phyloP scores from a whole-genome alignment of 2,113 vertebrate species.

The Lepus timidus region DNA sequence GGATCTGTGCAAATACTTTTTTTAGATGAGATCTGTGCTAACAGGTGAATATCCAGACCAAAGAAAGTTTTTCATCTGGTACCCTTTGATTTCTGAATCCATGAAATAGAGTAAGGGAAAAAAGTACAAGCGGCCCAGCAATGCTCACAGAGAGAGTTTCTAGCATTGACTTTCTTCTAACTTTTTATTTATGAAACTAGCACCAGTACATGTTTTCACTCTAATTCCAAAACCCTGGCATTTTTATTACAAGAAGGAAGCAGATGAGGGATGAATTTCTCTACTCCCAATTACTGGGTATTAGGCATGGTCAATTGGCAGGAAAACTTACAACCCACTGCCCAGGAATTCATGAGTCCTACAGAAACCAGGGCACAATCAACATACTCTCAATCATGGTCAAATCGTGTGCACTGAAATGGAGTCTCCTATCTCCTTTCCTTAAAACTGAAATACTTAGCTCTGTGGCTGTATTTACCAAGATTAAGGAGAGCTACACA shows the following conservation, averaged over 20 bases:
- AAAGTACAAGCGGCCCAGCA: not conserved
- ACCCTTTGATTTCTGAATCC: constrained; percentile 51
- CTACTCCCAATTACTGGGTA: not conserved
- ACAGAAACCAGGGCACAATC: not conserved
- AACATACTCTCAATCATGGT: not conserved
- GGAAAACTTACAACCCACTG: not conserved
- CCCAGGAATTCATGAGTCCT: not conserved
- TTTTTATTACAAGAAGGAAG: constrained; percentile 49
- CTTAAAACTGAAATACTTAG: not conserved
- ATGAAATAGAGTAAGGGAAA: not conserved
- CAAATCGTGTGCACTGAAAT: not conserved
- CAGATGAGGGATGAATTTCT: not conserved
- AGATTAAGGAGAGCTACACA: not conserved
- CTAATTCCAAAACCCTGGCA: constrained; percentile 15
- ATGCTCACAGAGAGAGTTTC: not conserved
- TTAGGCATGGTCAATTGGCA: not conserved
- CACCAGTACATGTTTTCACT: not conserved
- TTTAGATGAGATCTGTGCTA: constrained; percentile 58
- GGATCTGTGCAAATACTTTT: constrained; percentile 36
- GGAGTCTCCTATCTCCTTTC: not conserved
- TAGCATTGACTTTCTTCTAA: not conserved
- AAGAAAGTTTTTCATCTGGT: constrained; percentile 51
- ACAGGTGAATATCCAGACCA: constrained; percentile 63
- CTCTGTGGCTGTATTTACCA: not conserved
- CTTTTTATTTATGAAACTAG: constrained; percentile 28